Conservation (phyloP, 2,113 vertebrate genomes). For the Alligator sinensis region DNA sequence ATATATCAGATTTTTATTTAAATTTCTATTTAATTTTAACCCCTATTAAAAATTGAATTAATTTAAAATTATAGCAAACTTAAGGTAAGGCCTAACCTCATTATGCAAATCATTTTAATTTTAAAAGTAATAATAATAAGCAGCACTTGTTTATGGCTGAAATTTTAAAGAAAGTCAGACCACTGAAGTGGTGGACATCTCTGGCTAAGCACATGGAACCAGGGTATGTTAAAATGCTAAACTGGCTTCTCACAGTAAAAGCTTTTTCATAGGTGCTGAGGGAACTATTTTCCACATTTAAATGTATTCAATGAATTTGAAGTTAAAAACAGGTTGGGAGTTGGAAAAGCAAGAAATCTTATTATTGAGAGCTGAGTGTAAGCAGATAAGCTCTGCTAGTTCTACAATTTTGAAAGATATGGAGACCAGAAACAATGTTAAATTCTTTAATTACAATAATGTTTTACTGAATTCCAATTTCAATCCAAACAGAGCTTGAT, state of each 20-base stretch:
- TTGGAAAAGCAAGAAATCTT: not conserved
- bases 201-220: not conserved
- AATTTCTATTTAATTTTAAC: too few species aligned
- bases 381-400: not conserved
- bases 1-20: too few species aligned
- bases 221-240: not conserved
- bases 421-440: not conserved
- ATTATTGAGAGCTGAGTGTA: rapidly evolving
- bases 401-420: rapidly evolving
- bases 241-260: not conserved
- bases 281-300: not conserved
- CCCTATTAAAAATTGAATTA: too few species aligned
- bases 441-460: rapidly evolving
- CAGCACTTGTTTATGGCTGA: not conserved
- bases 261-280: not conserved
- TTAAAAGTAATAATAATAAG: not conserved
- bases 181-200: not conserved
- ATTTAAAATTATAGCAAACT: too few species aligned
- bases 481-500: rapidly evolving
- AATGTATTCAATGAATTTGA: not conserved
- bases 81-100: too few species aligned
- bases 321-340: not conserved
- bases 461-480: not conserved
- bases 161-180: not conserved
- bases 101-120: not conserved